Evolutionary conservation across 1,140 invertebrate genomes (phyloP).

Genomic region (Drosophila malerkotliana): DNA sequence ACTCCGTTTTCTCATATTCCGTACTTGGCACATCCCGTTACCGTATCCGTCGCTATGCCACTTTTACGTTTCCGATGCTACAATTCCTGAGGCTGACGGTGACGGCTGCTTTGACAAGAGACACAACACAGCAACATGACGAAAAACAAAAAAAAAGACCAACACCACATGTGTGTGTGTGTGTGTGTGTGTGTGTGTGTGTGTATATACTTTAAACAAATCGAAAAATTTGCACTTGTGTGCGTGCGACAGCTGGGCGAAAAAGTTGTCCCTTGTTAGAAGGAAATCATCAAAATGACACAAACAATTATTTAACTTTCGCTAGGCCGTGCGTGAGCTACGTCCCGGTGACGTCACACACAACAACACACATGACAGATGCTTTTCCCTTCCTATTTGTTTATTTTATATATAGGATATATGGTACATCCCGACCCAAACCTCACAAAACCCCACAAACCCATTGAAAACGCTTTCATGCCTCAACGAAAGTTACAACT

Average conservation of each 20-base stretch:
- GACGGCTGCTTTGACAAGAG: conserved; percentile 72
- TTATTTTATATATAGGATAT: not conserved
- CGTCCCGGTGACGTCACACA: conserved; percentile 55
- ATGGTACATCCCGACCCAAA: no score
- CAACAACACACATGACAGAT: conserved; percentile 43
- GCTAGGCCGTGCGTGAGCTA: conserved; percentile 67
- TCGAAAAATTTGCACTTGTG: conserved; percentile 50
- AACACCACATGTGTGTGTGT: conserved; percentile 26
- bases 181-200: conserved; percentile 22
- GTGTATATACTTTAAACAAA: conserved; percentile 77
- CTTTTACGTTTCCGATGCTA: not conserved
- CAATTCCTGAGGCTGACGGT: conserved; percentile 22
- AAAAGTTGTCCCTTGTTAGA: conserved; percentile 72
- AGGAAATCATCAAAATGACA: conserved; percentile 81
- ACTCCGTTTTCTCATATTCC: not conserved
- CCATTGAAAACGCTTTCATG: conserved; percentile 37
- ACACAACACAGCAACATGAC: conserved; percentile 54
- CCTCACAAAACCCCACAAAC: not conserved
- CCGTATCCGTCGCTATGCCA: not conserved
- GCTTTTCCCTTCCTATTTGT: conserved; percentile 19
- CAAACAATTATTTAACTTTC: conserved; percentile 82
- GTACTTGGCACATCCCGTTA: not conserved
- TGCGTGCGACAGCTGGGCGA: conserved; percentile 61
- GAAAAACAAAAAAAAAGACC: conserved; percentile 24
- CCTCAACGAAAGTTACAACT: conserved; percentile 54